A percentile compares a stretch with the other conserved stretches of the same genome.
Evolutionary conservation across 2,113 vertebrate species (phyloP).

Genomic region (Psophia crepitans): DNA sequence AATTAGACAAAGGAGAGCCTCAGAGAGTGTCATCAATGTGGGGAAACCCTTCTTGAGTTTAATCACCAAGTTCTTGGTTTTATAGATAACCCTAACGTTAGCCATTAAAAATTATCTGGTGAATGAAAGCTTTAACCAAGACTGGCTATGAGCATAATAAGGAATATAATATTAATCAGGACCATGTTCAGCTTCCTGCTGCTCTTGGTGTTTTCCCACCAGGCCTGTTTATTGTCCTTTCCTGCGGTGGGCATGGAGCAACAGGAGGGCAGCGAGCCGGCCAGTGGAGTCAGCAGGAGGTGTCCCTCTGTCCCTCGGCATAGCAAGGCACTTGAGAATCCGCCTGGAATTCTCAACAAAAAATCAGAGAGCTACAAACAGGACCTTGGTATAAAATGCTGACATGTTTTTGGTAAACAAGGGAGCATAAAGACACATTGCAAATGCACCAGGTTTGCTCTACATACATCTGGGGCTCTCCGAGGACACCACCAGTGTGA

Average conservation of each 20-base stretch:
- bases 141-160: background rate
- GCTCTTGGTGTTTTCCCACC: background rate
- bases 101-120: background rate
- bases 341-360: background rate
- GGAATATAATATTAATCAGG: background rate
- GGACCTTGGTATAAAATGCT: background rate
- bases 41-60: background rate
- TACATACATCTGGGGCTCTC: background rate
- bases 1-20: background rate
- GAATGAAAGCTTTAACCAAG: background rate
- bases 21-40: background rate
- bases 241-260: background rate
- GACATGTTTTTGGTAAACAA: background rate
- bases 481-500: accelerated
- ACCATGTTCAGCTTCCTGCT: background rate
- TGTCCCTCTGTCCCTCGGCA: background rate
- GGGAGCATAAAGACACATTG: background rate
- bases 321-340: background rate
- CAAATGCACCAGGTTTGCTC: background rate
- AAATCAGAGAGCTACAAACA: background rate
- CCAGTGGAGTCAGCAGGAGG: background rate
- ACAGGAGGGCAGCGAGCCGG: background rate
- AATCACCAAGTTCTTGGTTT: background rate
- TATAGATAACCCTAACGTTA: background rate
- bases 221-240: background rate